Base-by-base conservation (phyloP, 2,113 vertebrate species). In the Gnathonemus longibarbis region DNA sequence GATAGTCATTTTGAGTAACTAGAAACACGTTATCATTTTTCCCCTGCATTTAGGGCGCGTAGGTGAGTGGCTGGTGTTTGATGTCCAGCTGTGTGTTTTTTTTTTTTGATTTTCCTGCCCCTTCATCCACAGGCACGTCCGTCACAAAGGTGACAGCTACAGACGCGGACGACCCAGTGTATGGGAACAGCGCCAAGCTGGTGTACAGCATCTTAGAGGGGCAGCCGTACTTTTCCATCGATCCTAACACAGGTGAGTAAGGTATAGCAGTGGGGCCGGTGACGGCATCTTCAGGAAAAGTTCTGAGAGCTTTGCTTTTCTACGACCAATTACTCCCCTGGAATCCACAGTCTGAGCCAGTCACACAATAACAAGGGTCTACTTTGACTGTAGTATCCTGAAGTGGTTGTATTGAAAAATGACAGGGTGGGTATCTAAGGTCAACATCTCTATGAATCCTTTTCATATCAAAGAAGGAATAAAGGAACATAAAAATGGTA, bases 131-230 rank as follows among this genome's bases (percentile, higher is more conserved):
- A 99, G 98, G 98, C 90, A 98, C 98, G 3, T 97, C 97, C 56
- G 98, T 99, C 88, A 99, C 97, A 89, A 97, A 96, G 90, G 97
- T 99, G 91, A 99, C 98, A 77, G 98, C 98, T 5, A 99, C 98
- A 0, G 98, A 99, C 88, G 97, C 98, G 0, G 98, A 99, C 85
- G 98, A 99, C 91, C 98, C 98, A 0, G 98, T 98, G 87, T 99
- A 99, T 24, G 98, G 98, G 92, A 99, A 99, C 80, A 99, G 98
- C 24, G 98, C 98, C 48, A 98, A 96, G 92, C 94, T 99, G 88
- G 98, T 99, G 90, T 99, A 99, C 90, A 99, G 98, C 94, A 99
- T 99, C 88, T 94, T 99, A 94, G 97, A 99, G 93, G 98, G 98
- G 15, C 98, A 99, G 89, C 98, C 98, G 9, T 99, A 99, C 93